A percentile compares a stretch with the other conserved stretches of the same genome.
Conservation (phyloP, 2,888 invertebrate genomes). For the Ennomos quercinarius region DNA sequence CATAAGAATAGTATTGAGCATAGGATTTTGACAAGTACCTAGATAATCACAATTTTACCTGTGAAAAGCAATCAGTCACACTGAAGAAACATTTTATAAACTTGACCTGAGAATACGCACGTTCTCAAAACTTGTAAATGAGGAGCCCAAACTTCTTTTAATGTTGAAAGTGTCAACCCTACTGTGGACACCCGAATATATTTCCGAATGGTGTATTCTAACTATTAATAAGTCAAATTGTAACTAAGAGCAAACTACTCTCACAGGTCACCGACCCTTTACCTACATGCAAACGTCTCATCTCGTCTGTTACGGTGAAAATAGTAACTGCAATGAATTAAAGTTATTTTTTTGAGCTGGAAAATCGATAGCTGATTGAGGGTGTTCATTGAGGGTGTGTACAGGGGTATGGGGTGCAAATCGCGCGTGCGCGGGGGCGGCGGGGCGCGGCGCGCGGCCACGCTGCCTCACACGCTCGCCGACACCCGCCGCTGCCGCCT, state of each 20-base stretch:
- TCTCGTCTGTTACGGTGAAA: conserved; percentile 27
- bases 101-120: no score
- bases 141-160: no score
- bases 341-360: conserved; percentile 65
- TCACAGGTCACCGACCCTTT: conserved; percentile 47
- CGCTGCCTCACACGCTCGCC: conserved; percentile 83
- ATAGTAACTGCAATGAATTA: conserved; percentile 69
- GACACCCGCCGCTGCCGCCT: conserved; percentile 68
- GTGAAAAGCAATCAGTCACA: no score
- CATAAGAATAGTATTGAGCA: no score
- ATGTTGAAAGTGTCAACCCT: conserved; percentile 13
- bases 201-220: background rate
- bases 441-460: conserved; percentile 73
- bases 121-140: no score
- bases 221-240: conserved; percentile 3
- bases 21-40: no score
- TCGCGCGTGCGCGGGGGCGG: conserved; percentile 77
- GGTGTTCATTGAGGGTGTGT: conserved; percentile 78
- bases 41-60: no score
- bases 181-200: background rate
- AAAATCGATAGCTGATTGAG: conserved; percentile 68
- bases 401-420: conserved; percentile 47
- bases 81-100: no score
- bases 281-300: conserved; percentile 43
- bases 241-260: background rate